Evolutionary conservation across 2,113 vertebrate species (phyloP).

Genomic region (Pseudorectes ferrugineus): DNA sequence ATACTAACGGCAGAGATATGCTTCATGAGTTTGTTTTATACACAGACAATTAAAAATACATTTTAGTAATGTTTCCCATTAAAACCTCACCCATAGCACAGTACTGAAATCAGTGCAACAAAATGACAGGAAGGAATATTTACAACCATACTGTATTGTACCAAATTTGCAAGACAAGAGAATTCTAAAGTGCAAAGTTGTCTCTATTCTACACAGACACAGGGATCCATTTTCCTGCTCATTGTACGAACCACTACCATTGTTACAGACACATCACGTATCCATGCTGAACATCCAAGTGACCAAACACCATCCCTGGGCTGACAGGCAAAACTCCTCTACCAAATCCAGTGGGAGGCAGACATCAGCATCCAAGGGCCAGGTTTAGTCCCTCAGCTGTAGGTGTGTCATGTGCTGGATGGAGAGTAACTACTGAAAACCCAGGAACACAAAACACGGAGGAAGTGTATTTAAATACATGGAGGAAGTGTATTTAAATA

Average conservation of each 20-base stretch:
- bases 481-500: neutral
- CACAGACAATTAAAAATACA: neutral
- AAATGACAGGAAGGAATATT: neutral
- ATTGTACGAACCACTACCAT: neutral
- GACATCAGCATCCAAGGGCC: neutral
- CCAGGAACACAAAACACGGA: neutral
- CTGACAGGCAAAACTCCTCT: neutral
- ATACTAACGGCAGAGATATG: neutral
- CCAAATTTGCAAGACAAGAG: neutral
- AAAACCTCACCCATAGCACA: neutral
- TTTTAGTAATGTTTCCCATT: neutral
- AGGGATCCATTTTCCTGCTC: neutral
- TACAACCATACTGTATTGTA: neutral
- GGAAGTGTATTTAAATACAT: neutral
- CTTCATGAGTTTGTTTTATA: neutral
- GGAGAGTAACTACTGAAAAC: neutral
- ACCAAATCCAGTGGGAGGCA: neutral
- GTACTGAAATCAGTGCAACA: slow-evolving; percentile 7
- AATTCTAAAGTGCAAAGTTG: slow-evolving; percentile 17
- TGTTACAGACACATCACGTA: neutral
- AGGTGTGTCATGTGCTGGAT: neutral
- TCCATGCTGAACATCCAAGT: neutral
- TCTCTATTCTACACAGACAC: neutral
- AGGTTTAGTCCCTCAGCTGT: neutral
- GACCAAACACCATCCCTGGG: neutral